Conservation (phyloP, 2,888 invertebrate genomes). For the Eupithecia inturbata region DNA sequence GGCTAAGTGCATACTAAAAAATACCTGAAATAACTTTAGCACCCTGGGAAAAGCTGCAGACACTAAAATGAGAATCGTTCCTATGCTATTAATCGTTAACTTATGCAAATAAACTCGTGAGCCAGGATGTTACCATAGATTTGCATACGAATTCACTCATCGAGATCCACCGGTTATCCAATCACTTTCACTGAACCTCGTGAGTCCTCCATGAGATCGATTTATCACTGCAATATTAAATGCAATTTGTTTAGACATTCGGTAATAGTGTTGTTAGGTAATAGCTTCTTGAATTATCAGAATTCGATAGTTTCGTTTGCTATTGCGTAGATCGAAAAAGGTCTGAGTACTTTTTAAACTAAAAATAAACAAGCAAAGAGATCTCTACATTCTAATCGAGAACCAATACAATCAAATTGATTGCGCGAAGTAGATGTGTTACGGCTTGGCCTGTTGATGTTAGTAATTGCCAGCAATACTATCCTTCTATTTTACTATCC, state of each 20-base stretch:
- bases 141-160: conserved; percentile 38
- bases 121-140: conserved; percentile 38
- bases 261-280: neutral
- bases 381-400: neutral
- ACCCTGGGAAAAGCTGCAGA: neutral
- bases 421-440: neutral
- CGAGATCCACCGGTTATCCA: conserved; percentile 39
- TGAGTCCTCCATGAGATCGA: conserved; percentile 30
- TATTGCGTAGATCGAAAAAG: neutral
- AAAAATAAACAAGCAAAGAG: neutral
- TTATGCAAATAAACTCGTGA: conserved; percentile 16
- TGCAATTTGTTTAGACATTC: conserved; percentile 3
- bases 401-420: neutral
- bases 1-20: neutral
- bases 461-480: too few species aligned
- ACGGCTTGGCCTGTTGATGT: neutral
- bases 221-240: conserved; percentile 16
- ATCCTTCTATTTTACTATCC: too few species aligned
- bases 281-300: neutral
- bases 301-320: neutral
- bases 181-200: conserved; percentile 48
- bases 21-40: neutral
- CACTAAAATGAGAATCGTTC: neutral
- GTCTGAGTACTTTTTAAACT: neutral
- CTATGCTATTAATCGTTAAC: neutral